A percentile compares a stretch with the other conserved stretches of the same genome.
Conservation (phyloP, 1,140 invertebrate genomes). For the Yoshiicerus persimilis region DNA sequence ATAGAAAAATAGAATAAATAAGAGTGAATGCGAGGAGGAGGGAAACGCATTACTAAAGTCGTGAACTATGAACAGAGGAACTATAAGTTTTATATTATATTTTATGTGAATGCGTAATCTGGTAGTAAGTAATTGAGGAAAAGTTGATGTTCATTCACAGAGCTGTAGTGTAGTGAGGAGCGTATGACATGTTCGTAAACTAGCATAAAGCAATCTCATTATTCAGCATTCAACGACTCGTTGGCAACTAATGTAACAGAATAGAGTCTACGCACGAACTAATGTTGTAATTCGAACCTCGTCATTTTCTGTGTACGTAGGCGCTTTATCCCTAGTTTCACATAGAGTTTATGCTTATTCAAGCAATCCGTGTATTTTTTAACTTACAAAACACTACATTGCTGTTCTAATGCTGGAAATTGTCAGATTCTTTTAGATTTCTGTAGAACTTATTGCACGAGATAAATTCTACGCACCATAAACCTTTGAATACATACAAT, state of each 20-base stretch:
- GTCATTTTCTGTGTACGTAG: background rate
- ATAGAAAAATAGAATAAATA: background rate
- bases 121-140: background rate
- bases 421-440: slow-evolving; percentile 10
- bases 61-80: background rate
- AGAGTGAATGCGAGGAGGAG: background rate
- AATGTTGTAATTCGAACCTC: background rate
- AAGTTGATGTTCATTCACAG: background rate
- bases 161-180: background rate
- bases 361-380: background rate
- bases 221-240: background rate
- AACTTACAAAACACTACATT: background rate
- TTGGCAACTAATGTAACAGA: background rate
- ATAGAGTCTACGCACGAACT: slow-evolving; percentile 7
- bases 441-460: background rate
- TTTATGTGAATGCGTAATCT: background rate
- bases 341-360: background rate
- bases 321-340: background rate
- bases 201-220: slow-evolving; percentile 8
- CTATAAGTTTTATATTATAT: background rate
- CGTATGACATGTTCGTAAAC: background rate
- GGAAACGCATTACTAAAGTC: background rate
- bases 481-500: background rate
- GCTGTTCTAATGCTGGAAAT: background rate
- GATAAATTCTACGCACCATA: slow-evolving; percentile 20